These are phyloP conservation scores for Nothobranchius kuhntae DNA, from an alignment of 2,113 vertebrate genomes.

Conservation along the genomic window DNA sequence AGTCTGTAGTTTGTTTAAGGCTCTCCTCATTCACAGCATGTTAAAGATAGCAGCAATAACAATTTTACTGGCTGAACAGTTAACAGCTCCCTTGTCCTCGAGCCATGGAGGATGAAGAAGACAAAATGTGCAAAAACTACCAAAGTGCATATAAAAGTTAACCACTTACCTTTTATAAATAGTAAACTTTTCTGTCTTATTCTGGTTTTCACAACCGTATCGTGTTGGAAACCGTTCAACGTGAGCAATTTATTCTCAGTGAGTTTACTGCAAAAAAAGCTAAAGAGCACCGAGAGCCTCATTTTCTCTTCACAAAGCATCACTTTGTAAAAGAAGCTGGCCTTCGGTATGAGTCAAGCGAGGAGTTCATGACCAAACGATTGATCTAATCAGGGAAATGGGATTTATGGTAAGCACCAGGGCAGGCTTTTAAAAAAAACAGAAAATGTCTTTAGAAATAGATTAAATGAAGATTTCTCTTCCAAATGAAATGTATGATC, in stretches of 20 bases:
- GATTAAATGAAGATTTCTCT: constrained; percentile 37
- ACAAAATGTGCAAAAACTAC: constrained; percentile 74
- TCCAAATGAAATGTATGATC: constrained; percentile 39
- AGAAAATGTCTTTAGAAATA: constrained; percentile 52
- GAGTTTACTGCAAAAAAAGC: constrained; percentile 65
- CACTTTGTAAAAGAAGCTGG: constrained; percentile 33
- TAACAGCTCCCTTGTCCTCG: constrained; percentile 78
- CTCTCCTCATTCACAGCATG: constrained; percentile 79
- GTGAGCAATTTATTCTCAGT: constrained; percentile 75
- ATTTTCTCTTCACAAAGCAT: constrained; percentile 54
- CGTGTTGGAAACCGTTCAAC: constrained; percentile 67
- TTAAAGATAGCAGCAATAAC: constrained; percentile 84
- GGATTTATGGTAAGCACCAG: constrained; percentile 54
- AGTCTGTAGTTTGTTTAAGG: constrained; percentile 83
- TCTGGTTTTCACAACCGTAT: constrained; percentile 29
- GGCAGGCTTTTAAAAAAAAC: constrained; percentile 48
- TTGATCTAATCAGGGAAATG: constrained; percentile 50
- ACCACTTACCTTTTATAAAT: constrained; percentile 77
- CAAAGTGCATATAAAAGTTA: constrained; percentile 78
- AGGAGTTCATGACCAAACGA: constrained; percentile 62
- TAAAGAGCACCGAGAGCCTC: constrained; percentile 51
- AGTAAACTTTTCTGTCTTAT: constrained; percentile 58
- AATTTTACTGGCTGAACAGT: constrained; percentile 80
- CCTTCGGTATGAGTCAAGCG: constrained; percentile 54
- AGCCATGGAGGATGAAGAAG: constrained; percentile 76